These are phyloP conservation scores for Sesamia inferens DNA, from an alignment of 2,888 invertebrate genomes.

Conservation along the genomic window DNA sequence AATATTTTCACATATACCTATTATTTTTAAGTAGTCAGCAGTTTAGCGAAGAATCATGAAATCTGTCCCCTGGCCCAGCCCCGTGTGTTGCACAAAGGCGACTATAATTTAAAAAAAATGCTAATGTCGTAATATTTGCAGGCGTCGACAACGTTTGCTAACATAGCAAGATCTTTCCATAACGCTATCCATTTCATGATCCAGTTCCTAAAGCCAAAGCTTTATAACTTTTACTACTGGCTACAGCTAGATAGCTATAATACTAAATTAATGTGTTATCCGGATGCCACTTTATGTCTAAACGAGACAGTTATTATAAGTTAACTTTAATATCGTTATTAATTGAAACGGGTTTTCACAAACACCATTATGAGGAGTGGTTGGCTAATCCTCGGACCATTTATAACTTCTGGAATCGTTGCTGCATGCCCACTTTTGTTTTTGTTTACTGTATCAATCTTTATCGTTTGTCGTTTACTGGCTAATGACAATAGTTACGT, in stretches of 20 bases:
- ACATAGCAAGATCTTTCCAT: not conserved
- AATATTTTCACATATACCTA: no score
- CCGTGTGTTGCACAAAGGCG: no score
- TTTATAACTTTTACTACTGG: slow-evolving; percentile 13
- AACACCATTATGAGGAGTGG: slow-evolving; percentile 40
- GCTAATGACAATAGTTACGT: slow-evolving; percentile 1
- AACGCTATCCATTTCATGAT: not conserved
- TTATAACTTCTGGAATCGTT: slow-evolving; percentile 33
- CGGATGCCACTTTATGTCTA: slow-evolving; percentile 41
- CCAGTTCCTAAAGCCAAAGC: not conserved
- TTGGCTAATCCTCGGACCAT: slow-evolving; percentile 18
- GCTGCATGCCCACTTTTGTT: slow-evolving; percentile 25
- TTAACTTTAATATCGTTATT: slow-evolving; percentile 54
- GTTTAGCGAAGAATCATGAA: no score
- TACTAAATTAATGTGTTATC: slow-evolving; percentile 40
- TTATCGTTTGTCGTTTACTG: slow-evolving; percentile 39
- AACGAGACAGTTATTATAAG: slow-evolving; percentile 50
- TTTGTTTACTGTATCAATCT: slow-evolving; percentile 25
- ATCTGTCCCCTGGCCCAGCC: no score
- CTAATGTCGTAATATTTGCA: not conserved
- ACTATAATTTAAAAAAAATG: no score
- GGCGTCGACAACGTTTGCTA: not conserved
- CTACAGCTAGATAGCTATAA: slow-evolving; percentile 24
- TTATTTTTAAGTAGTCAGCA: no score
- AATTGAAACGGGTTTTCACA: slow-evolving; percentile 55